phyloP scores from a whole-genome alignment of 2,888 invertebrate species.

The Diachrysia chrysitis region DNA sequence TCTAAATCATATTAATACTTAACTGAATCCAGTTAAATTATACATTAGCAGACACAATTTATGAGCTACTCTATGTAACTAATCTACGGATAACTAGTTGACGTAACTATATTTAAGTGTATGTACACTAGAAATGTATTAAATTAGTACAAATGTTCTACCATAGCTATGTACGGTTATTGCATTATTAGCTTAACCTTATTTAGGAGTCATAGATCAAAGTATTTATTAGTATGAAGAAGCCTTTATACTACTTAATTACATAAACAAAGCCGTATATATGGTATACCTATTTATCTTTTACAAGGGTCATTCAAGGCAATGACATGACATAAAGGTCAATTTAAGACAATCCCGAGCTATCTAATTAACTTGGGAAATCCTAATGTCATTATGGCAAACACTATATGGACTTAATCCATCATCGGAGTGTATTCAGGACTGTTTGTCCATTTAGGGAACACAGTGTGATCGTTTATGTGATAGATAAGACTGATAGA shows the following conservation, averaged over 20 bases:
- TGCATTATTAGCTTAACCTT: background rate
- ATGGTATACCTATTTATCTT: background rate
- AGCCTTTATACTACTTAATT: background rate
- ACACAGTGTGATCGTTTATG: background rate
- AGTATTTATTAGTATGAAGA: background rate
- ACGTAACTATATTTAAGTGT: constrained; percentile 1
- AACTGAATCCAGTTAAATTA: background rate
- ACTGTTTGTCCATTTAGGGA: background rate
- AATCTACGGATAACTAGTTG: background rate
- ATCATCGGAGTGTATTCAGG: constrained; percentile 4
- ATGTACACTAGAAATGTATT: background rate
- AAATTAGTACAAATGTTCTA: background rate
- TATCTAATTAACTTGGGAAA: background rate
- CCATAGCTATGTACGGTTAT: background rate
- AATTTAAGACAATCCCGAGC: background rate
- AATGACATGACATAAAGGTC: no score
- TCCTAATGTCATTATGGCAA: background rate
- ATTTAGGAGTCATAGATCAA: background rate
- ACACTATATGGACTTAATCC: constrained; percentile 1
- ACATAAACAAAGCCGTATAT: background rate
- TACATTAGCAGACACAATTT: background rate
- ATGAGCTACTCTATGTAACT: background rate
- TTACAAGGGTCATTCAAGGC: no score
- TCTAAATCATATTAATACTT: no score
- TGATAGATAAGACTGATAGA: constrained; percentile 1